Conservation (phyloP, 2,888 invertebrate genomes). For the Petrolisthes cinctipes region DNA sequence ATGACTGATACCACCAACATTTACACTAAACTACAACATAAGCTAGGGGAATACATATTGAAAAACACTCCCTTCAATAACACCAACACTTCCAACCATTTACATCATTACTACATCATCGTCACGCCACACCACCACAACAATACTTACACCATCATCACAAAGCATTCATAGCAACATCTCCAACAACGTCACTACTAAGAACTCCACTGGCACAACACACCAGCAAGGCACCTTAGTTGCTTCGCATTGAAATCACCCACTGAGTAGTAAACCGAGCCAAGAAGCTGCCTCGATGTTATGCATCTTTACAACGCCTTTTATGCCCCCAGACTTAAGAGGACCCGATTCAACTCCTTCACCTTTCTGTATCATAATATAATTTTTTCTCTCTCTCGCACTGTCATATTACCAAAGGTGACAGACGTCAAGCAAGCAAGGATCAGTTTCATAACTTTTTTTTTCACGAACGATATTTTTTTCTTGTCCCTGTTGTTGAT, state of each 20-base stretch:
- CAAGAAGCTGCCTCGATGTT: too few species aligned
- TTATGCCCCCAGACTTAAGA: neutral
- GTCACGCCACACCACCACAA: neutral
- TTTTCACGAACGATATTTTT: neutral
- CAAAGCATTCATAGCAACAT: neutral
- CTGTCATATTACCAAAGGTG: constrained; percentile 20
- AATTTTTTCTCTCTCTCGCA: neutral
- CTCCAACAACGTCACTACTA: too few species aligned
- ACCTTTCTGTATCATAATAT: constrained; percentile 6
- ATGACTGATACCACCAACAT: too few species aligned
- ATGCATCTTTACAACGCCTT: neutral
- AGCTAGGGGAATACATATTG: too few species aligned
- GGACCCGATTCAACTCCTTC: constrained; percentile 12
- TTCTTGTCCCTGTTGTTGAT: neutral
- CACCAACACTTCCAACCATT: too few species aligned
- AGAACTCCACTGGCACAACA: neutral
- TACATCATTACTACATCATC: neutral
- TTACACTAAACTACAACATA: too few species aligned
- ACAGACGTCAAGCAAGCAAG: neutral
- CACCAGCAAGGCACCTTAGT: neutral
- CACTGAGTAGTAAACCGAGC: neutral
- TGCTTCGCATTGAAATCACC: constrained; percentile 4
- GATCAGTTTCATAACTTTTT: neutral
- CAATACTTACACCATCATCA: neutral
- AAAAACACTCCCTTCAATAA: too few species aligned